Base-by-base conservation (phyloP, 2,797 vertebrate species). In the Fistularia tabacaria region DNA sequence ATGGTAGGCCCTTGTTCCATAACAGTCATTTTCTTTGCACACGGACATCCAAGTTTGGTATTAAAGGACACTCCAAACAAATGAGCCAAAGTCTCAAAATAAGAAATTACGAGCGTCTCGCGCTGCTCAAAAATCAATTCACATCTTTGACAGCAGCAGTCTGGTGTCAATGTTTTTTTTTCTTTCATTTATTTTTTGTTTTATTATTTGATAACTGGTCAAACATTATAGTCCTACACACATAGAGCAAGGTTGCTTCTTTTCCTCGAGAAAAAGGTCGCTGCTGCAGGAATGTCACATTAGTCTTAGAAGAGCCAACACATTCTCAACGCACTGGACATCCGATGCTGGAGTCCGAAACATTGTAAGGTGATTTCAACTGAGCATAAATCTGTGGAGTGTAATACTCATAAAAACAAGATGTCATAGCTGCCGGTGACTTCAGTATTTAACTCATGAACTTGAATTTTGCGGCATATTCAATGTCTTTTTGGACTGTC, bases 361-460 rank as follows among this genome's bases (percentile, higher is more conserved):
- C 58, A 61, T 69, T 36, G 46, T 54, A 49, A 48, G 46, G 46
- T 44, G 36, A 56, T 53, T 53, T 66, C 49, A 44, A 51, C 0
- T 9, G 13, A 45, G 51, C 46, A 14, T 4, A 46, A 62, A 64
- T 61, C 10, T 13, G 36, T 36, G n/a, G 37, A 25, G 38, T 36
- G 10, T 38, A n/a, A 39, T 38, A 50, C 49, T 9, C 49, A 13
- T n/a, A 14, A 13, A 8, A 46, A 58, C n/a, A 70, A 38, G 63
- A 79, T 64, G 57, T 74, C 66, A 68, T 56, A 61, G 47, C 15
- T 57, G 76, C 62, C 53, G 54, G 49, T 68, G 58, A 81, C 74
- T 79, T 84, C 77, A 77, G 73, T 77, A 71, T 75, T 66, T 71
- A 80, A 73, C 83, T 77, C 71, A 56, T 51, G 66, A 59, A 41